These are phyloP conservation scores for Campaea margaritaria DNA, from an alignment of 2,888 invertebrate species.

Conservation along the genomic window DNA sequence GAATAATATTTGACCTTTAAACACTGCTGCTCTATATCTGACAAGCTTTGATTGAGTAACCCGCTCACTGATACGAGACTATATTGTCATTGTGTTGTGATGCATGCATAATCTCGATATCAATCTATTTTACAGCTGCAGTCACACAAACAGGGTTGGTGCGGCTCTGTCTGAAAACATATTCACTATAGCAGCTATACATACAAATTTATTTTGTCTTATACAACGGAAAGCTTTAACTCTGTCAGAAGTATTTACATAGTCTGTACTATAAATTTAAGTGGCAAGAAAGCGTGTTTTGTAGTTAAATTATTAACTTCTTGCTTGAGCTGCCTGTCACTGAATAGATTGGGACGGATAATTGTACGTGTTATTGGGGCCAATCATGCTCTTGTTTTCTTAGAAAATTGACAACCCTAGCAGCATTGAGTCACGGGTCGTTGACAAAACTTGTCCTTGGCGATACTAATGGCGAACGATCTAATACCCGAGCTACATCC, in stretches of 20 bases:
- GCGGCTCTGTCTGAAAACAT: not conserved
- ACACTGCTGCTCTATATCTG: slow-evolving; percentile 9
- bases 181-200: not conserved
- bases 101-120: slow-evolving; percentile 23
- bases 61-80: not conserved
- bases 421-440: slow-evolving; percentile 11
- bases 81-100: slow-evolving; percentile 18
- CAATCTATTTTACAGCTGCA: slow-evolving; percentile 7
- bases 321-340: too few species aligned
- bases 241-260: too few species aligned
- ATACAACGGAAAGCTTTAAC: too few species aligned
- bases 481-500: slow-evolving; percentile 3
- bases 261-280: too few species aligned
- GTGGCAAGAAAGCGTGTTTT: too few species aligned
- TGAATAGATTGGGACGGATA: too few species aligned
- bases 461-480: slow-evolving; percentile 10
- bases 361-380: too few species aligned
- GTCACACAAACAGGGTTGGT: not conserved
- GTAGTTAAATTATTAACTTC: too few species aligned
- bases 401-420: slow-evolving; percentile 9
- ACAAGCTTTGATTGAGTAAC: not conserved
- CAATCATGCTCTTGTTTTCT: too few species aligned
- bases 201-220: too few species aligned
- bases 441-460: slow-evolving; percentile 29
- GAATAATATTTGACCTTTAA: slow-evolving; percentile 8